Evolutionary conservation across 2,113 vertebrate species (phyloP).

Genomic region (Gobio gobio): DNA sequence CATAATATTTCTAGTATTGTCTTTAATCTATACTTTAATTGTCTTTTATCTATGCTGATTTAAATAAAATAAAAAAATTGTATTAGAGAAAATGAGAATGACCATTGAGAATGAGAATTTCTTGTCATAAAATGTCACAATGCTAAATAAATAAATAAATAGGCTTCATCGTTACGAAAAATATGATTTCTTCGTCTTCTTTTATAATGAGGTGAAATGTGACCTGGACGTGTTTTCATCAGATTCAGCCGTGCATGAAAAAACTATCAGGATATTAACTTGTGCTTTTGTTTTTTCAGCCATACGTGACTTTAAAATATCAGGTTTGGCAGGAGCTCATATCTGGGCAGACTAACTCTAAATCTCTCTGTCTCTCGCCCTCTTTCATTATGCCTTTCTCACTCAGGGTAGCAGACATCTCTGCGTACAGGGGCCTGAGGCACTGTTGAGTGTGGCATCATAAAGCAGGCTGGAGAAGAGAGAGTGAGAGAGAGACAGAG

Average conservation of each 20-base stretch:
- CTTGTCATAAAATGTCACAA: conserved; percentile 4
- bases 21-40: background rate
- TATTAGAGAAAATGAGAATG: conserved; percentile 5
- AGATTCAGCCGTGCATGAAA: conserved; percentile 6
- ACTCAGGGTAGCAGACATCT: conserved; percentile 29
- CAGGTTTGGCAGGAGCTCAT: conserved; percentile 30
- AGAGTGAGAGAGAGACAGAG: conserved; percentile 9
- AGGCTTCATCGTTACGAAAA: conserved; percentile 13
- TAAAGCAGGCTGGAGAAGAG: conserved; percentile 29
- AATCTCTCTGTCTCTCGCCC: conserved; percentile 23
- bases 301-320: conserved; percentile 29
- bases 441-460: conserved; percentile 34
- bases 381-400: conserved; percentile 37
- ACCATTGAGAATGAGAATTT: background rate
- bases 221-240: conserved; percentile 7
- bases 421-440: conserved; percentile 23
- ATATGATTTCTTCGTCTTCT: conserved; percentile 14
- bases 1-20: background rate
- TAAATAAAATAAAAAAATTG: background rate
- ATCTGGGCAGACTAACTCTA: conserved; percentile 33
- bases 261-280: conserved; percentile 34
- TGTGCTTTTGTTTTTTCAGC: conserved; percentile 27
- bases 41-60: background rate
- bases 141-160: background rate
- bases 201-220: background rate